phyloP scores from a whole-genome alignment of 2,797 vertebrate species.

The Phalloptychus januarius region DNA sequence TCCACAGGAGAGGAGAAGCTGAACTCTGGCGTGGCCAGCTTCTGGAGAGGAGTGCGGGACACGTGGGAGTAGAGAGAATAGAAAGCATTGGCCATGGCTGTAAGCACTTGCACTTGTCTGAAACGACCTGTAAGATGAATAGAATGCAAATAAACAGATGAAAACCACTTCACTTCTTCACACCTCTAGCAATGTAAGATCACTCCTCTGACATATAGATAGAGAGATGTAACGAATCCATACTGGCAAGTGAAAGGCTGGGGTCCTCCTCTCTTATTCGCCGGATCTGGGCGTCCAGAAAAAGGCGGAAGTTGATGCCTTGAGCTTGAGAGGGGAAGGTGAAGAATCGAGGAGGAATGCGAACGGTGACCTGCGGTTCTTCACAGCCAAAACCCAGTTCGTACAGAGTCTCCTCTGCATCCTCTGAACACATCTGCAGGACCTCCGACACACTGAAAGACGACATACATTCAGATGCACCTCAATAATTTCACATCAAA shows the following conservation, averaged over 20 bases:
- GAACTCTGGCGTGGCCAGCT: constrained; percentile 81
- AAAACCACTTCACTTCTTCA: background rate
- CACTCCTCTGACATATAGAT: background rate
- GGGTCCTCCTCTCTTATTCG: constrained; percentile 89
- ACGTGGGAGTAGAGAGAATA: constrained; percentile 92
- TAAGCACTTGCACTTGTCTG: constrained; percentile 89
- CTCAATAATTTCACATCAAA: background rate
- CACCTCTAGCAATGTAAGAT: background rate
- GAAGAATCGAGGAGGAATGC: constrained; percentile 91
- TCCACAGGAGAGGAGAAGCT: constrained; percentile 75
- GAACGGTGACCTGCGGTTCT: constrained; percentile 81
- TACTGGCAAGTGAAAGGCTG: constrained; percentile 89
- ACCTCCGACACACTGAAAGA: constrained; percentile 86
- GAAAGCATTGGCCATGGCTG: constrained; percentile 87
- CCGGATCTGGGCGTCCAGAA: constrained; percentile 87
- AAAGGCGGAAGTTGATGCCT: constrained; percentile 92
- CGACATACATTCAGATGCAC: background rate
- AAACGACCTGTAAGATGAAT: constrained; percentile 85
- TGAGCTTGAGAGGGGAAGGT: constrained; percentile 84
- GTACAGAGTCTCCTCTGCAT: constrained; percentile 88
- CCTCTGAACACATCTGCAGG: constrained; percentile 84
- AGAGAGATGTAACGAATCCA: constrained; percentile 38
- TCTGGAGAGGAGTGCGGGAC: constrained; percentile 87
- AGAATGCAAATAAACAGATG: background rate
- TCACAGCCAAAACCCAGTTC: constrained; percentile 89